A percentile compares a stretch with the other conserved stretches of the same genome.
These are phyloP conservation scores for Semnornis frantzii DNA, from an alignment of 2,113 vertebrate genomes.

Conservation along the genomic window DNA sequence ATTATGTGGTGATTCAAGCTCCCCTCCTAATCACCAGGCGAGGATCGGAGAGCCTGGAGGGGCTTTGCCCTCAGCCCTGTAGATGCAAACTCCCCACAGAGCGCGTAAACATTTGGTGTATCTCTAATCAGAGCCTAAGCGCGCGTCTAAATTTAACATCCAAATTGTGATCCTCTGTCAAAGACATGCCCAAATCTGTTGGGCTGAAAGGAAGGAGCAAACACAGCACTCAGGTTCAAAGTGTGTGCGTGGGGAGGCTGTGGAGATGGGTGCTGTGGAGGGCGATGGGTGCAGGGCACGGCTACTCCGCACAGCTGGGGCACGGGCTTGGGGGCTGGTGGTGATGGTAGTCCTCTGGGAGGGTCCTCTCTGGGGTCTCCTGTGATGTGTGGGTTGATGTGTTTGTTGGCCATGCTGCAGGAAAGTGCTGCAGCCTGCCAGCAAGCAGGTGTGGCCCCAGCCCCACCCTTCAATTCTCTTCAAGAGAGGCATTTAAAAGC, in stretches of 20 bases:
- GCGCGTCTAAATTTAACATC: constrained; percentile 62
- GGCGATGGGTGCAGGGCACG: not conserved
- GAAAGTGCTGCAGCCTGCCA: not conserved
- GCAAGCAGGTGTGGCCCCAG: constrained; percentile 35
- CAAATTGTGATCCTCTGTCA: constrained; percentile 34
- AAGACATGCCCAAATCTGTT: constrained; percentile 54
- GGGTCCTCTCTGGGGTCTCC: not conserved
- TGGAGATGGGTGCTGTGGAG: not conserved
- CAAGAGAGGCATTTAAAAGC: constrained; percentile 23
- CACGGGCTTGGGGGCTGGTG: rapidly evolving
- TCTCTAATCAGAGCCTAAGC: constrained; percentile 41
- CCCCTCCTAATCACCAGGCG: not conserved
- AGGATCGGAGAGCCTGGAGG: constrained; percentile 45
- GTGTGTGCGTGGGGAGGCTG: not conserved
- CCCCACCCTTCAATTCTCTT: constrained; percentile 8
- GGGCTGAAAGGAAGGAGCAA: constrained; percentile 20
- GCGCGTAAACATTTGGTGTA: not conserved
- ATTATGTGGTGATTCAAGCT: constrained; percentile 60
- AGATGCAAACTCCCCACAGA: constrained; percentile 24
- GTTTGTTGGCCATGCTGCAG: not conserved
- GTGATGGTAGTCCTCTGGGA: not conserved
- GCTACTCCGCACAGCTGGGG: not conserved
- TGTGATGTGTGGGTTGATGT: not conserved
- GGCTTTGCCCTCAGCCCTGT: constrained; percentile 43
- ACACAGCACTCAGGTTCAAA: not conserved